Conservation (phyloP, 2,113 vertebrate species). For the Caloenas nicobarica region DNA sequence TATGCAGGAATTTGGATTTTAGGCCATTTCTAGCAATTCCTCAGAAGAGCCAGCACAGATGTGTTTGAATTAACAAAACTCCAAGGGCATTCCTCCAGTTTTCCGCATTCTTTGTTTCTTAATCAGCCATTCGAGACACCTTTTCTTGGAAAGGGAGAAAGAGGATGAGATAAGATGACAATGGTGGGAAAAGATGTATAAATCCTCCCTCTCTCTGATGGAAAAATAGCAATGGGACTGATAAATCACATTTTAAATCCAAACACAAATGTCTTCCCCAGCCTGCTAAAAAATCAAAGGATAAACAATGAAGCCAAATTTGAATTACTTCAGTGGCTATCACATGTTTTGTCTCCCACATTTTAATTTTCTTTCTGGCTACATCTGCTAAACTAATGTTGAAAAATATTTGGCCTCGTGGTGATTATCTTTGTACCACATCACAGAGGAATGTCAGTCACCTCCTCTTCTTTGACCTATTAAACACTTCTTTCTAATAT, state of each 20-base stretch:
- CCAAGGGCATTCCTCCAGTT: background rate
- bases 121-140: background rate
- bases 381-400: slow-evolving; percentile 3
- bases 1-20: background rate
- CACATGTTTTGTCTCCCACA: background rate
- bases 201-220: background rate
- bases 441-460: background rate
- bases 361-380: slow-evolving; percentile 39
- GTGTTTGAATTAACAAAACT: background rate
- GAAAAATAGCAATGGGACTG: background rate
- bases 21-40: background rate
- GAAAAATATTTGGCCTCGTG: background rate
- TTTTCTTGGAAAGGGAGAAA: background rate
- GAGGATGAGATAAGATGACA: background rate
- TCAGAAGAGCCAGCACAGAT: background rate
- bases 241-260: slow-evolving; percentile 8
- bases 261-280: background rate
- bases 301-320: slow-evolving; percentile 26
- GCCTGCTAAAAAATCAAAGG: background rate
- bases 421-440: background rate
- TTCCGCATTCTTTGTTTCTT: background rate
- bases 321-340: background rate
- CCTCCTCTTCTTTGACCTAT: background rate
- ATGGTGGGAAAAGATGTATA: background rate
- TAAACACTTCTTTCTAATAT: background rate